A percentile compares a stretch with the other conserved stretches of the same genome.
Evolutionary conservation across 2,797 vertebrate genomes (phyloP).

Genomic region (Phylloscopus collybita): DNA sequence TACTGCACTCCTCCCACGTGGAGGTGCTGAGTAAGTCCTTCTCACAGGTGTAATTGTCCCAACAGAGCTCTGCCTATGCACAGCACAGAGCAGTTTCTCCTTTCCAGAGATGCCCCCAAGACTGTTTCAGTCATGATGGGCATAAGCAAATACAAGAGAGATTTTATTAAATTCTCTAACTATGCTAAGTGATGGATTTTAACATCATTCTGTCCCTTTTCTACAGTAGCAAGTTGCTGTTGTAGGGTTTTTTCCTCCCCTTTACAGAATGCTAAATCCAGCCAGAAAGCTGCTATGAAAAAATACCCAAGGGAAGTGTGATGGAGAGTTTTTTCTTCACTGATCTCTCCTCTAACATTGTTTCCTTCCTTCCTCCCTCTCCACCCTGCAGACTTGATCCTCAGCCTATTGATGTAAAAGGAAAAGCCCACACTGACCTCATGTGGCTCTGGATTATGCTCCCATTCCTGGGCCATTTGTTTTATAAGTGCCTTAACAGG

Average conservation of each 20-base stretch:
- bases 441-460: not conserved
- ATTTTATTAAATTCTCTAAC: not conserved
- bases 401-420: conserved; percentile 51
- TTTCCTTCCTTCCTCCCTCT: conserved; percentile 67
- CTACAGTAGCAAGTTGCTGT: not conserved
- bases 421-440: conserved; percentile 64
- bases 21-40: not conserved
- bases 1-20: not conserved
- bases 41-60: not conserved
- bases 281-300: conserved; percentile 41
- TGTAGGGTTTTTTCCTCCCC: not conserved
- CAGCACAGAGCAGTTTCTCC: not conserved
- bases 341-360: conserved; percentile 54
- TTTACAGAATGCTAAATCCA: conserved; percentile 35
- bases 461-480: conserved; percentile 30
- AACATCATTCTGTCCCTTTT: not conserved
- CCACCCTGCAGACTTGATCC: not conserved
- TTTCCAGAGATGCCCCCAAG: not conserved
- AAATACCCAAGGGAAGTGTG: conserved; percentile 44
- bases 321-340: conserved; percentile 48
- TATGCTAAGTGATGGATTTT: not conserved
- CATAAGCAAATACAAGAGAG: not conserved
- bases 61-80: not conserved
- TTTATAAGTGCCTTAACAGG: conserved; percentile 5
- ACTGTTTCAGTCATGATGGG: not conserved